Base-by-base conservation (phyloP, 2,113 vertebrate species). In the Vimba vimba region DNA sequence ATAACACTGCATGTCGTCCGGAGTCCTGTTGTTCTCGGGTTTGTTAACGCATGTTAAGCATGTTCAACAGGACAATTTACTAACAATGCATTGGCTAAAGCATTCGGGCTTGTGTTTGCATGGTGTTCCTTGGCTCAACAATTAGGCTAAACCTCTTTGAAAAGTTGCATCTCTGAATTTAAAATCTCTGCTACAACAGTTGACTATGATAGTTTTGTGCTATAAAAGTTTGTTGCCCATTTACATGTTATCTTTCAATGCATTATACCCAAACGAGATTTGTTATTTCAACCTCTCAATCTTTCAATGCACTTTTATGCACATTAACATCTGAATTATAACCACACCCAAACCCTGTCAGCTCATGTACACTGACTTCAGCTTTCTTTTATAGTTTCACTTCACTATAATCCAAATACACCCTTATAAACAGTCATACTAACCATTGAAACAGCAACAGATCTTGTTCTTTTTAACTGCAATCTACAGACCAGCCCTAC, bases 341-440 rank as follows among this genome's bases (percentile, higher is more conserved):
- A 69, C 79, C 79, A 52, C 79, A 82, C 62, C 79, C 62, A 82
- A 82, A 52, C 45, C 3, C 27, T 43, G 23, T 39, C 23, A 2
- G 77, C 12, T 79, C 36, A 57, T 57, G 55, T 57, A 57, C 55
- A 60, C 21, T 62, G 21, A 62, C 57, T 60, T 47, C 25, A 50
- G 43, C 62, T 47, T 66, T 52, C 43, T 52, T 47, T 82, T 66
- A 82, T 30, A 68, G 36, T 47, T 68, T 43, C 62, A 82, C 43
- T 82, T 82, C 25, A 82, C 19, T 9, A 52, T 5, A 13, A 82
- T 52, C 27, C 45, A 82, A 69, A 82, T 23, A 47, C 25, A 64
- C 43, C 43, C n/a, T 50, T 50, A 64, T 66, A 17, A 27, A 64
- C 79, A 45, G 27, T 52, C 62, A 82, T 6, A 8, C 43, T 12